Base-by-base conservation (phyloP, 37 sponge, comb jelly and placozoan genomes). In the Ephydatia muelleri region DNA sequence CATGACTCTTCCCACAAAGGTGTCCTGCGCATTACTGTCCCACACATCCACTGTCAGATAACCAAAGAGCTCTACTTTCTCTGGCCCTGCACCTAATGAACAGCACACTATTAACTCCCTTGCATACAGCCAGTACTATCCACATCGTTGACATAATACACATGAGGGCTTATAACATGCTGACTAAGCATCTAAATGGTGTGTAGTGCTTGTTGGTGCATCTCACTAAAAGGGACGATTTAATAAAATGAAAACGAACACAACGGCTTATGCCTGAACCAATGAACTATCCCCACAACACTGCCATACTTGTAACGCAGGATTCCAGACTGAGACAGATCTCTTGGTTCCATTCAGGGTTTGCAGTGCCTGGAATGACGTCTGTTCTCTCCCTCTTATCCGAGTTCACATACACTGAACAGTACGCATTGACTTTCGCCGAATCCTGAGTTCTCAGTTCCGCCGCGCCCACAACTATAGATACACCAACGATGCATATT, bases 21-120 rank as follows among this genome's bases (percentile, higher is more conserved):
- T 92, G 29, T 89, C 95, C 28, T 85, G 76, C 23, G 40, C 67
- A 83, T 96, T 92, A 70, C 92, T 76, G 68, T 94, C 95, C 92
- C 92, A 96, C 29, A 96, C 77, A n/a, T 96, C 96, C 33, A 96
- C 37, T 65, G 72, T 68, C 22, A 91, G 47, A 78, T 86, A 91
- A 0, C 87, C 87, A 39, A 38, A 86, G 28, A 91, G 48, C 38
- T 74, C 39, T 3, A 76, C 26, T 26, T 82, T 30, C 14, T 36
- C 83, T 38, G 34, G 40, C 6, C n/a, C 65, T 19, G 49, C 9
- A 13, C 14, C 72, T 71, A 28, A 34, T 31, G 14, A 43, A 43
- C 4, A 4, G 47, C 47, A 43, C 47, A 43, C 8, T 43, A 43
- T 43, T 11, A 43, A 43, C 47, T 11, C 8, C 47, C 4, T 11